These are phyloP conservation scores for Trichonephila inaurata DNA, from an alignment of 1,140 invertebrate species.

Conservation along the genomic window DNA sequence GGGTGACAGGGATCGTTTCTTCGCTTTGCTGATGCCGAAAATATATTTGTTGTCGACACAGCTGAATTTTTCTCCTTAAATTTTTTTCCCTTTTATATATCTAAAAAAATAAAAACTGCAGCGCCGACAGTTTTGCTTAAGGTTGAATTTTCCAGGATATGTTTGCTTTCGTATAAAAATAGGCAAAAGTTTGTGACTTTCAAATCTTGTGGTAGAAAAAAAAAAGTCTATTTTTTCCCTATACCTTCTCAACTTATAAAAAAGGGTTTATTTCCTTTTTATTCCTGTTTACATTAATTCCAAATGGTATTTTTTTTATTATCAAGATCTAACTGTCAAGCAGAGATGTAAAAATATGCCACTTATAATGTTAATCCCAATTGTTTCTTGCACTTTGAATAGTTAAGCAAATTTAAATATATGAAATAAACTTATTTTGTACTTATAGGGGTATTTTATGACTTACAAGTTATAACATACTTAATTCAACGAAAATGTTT, in stretches of 20 bases:
- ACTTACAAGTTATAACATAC: no score
- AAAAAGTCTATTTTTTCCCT: neutral
- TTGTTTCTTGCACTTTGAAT: no score
- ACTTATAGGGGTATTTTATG: no score
- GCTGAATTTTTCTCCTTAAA: conserved; percentile 43
- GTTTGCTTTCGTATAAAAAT: conserved; percentile 35
- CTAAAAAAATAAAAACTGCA: neutral
- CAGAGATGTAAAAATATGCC: no score
- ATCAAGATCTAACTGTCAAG: no score
- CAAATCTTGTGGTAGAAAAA: neutral
- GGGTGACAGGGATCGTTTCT: conserved; percentile 59
- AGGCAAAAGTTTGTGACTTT: neutral
- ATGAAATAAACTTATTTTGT: no score
- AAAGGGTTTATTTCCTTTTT: neutral
- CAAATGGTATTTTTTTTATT: no score
- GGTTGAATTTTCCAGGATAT: conserved; percentile 37
- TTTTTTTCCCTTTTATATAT: neutral
- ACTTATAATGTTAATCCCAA: no score
- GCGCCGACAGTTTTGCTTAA: conserved; percentile 43
- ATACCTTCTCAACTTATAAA: neutral
- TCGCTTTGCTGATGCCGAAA: conserved; percentile 68
- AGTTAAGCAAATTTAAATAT: no score
- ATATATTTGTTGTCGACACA: conserved; percentile 71
- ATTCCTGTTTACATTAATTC: no score
- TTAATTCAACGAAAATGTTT: no score